Conservation (phyloP, 2,797 vertebrate genomes). For the Peromyscus nudipes region DNA sequence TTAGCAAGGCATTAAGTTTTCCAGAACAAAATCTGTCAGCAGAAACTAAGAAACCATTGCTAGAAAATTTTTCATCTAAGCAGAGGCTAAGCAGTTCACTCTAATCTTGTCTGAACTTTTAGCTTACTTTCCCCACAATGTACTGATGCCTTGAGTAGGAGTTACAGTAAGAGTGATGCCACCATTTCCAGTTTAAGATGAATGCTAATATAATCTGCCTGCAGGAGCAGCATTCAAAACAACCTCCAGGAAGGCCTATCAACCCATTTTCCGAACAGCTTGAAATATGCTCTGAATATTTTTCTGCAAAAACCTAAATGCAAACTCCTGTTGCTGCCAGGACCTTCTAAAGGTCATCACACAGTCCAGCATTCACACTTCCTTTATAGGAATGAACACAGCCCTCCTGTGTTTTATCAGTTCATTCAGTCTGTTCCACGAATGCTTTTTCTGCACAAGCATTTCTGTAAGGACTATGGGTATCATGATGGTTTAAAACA, state of each 20-base stretch:
- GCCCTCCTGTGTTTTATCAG: background rate
- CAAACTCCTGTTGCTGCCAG: background rate
- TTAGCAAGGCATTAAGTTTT: slow-evolving; percentile 51
- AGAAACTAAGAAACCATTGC: slow-evolving; percentile 53
- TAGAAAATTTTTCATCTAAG: slow-evolving; percentile 11
- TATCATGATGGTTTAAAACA: background rate
- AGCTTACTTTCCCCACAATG: background rate
- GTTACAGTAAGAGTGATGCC: slow-evolving; percentile 61
- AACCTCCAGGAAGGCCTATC: slow-evolving; percentile 74
- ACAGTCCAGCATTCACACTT: background rate
- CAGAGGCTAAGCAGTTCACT: background rate
- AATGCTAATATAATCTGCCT: slow-evolving; percentile 81
- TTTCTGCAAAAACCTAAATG: slow-evolving; percentile 57
- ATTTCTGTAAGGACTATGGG: background rate
- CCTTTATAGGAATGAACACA: background rate
- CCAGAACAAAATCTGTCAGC: slow-evolving; percentile 31
- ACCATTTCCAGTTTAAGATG: slow-evolving; percentile 69
- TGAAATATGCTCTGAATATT: slow-evolving; percentile 59
- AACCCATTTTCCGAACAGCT: slow-evolving; percentile 64
- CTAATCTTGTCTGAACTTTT: slow-evolving; percentile 68
- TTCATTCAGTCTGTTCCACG: background rate
- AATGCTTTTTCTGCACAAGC: background rate
- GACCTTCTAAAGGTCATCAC: slow-evolving; percentile 56
- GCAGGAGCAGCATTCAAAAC: slow-evolving; percentile 71
- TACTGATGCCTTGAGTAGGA: slow-evolving; percentile 65